A percentile compares a stretch with the other conserved stretches of the same genome.
Evolutionary conservation across 2,113 vertebrate species (phyloP).

Genomic region (human (Homo sapiens)): DNA sequence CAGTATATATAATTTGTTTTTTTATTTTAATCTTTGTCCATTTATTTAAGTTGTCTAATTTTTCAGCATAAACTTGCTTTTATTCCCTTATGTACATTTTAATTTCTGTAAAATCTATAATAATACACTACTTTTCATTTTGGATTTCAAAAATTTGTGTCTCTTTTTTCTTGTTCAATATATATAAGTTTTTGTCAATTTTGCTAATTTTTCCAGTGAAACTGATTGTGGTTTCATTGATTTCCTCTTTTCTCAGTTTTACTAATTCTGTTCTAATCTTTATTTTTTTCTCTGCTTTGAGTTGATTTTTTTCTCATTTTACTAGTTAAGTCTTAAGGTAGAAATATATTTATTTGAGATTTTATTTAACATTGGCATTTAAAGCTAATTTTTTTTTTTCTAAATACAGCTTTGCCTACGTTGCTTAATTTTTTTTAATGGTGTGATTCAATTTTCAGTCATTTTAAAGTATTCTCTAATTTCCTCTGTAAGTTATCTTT

Average conservation of each 20-base stretch:
- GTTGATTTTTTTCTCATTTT: background rate
- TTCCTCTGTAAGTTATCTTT: background rate
- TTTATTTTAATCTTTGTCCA: background rate
- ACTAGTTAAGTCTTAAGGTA: background rate
- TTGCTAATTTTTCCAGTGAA: background rate
- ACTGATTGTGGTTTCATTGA: background rate
- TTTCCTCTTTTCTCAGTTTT: background rate
- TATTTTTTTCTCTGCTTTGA: background rate
- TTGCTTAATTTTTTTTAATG: background rate
- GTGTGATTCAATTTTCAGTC: background rate
- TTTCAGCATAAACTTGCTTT: background rate
- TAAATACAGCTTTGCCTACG: background rate
- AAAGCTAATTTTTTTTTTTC: background rate
- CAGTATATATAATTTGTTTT: background rate
- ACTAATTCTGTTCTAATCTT: background rate
- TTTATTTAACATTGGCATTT: background rate
- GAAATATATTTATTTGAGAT: background rate
- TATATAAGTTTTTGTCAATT: background rate
- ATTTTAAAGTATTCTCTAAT: background rate
- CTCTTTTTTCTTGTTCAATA: background rate
- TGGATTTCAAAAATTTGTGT: background rate
- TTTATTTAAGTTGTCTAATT: background rate
- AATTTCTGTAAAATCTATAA: background rate
- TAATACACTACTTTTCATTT: background rate
- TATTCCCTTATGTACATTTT: background rate